Percentiles rank a stretch among this genome's conserved stretches.
Evolutionary conservation across 1,140 invertebrate species (phyloP).

Genomic region (Lamellibrachia luymesi): DNA sequence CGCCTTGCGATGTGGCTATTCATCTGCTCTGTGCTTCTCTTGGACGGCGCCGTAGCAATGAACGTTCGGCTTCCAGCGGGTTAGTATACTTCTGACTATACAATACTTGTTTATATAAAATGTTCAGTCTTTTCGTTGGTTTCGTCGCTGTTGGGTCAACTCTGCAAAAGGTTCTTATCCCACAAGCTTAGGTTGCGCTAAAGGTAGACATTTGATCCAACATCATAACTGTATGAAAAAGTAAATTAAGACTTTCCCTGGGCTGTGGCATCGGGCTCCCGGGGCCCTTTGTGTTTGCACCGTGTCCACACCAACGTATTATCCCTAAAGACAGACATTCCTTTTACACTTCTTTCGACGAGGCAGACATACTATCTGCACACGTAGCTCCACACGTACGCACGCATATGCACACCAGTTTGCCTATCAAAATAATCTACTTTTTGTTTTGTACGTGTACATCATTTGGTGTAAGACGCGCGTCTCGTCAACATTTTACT

Average conservation of each 20-base stretch:
- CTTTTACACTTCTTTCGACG: not conserved
- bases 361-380: not conserved
- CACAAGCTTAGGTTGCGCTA: not conserved
- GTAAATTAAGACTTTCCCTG: no score
- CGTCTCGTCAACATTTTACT: not conserved
- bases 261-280: no score
- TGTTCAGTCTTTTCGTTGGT: not conserved
- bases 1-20: not conserved
- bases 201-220: no score
- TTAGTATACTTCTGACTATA: not conserved
- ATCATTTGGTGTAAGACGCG: not conserved
- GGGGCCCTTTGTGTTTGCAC: no score
- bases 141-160: not conserved
- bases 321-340: not conserved
- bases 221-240: no score
- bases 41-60: not conserved
- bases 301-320: not conserved
- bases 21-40: not conserved
- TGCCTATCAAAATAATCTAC: not conserved
- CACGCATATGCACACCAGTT: not conserved
- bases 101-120: not conserved
- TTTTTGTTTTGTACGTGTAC: not conserved
- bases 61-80: not conserved
- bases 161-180: not conserved
- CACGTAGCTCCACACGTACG: not conserved